Conservation (phyloP, 2,113 vertebrate genomes). For the Apeltes quadracus region DNA sequence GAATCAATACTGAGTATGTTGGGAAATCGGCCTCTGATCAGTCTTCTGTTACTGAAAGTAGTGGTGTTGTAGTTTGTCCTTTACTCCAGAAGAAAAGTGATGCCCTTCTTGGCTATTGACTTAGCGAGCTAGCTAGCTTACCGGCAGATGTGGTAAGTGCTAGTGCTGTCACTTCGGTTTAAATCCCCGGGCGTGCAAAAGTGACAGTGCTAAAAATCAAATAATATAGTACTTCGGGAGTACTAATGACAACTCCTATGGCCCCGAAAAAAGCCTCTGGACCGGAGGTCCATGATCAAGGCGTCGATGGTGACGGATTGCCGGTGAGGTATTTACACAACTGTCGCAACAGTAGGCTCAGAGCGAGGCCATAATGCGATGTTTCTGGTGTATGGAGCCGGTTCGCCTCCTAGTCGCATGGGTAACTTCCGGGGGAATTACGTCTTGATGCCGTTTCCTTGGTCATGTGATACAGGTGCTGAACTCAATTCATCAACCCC, state of each 20-base stretch:
- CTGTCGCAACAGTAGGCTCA: constrained; percentile 66
- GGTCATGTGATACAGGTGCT: constrained; percentile 68
- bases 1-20: constrained; percentile 57
- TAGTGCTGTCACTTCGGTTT: constrained; percentile 79
- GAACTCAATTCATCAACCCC: not conserved
- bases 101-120: constrained; percentile 70
- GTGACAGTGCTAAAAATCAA: constrained; percentile 73
- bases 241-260: constrained; percentile 74
- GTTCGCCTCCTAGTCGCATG: constrained; percentile 74
- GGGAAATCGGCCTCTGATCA: constrained; percentile 40
- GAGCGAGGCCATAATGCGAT: constrained; percentile 77
- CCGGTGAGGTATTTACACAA: constrained; percentile 71
- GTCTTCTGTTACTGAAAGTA: constrained; percentile 49
- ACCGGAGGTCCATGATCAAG: constrained; percentile 83
- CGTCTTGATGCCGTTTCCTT: constrained; percentile 51
- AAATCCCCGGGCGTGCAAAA: constrained; percentile 80
- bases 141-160: constrained; percentile 69
- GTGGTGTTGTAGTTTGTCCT: constrained; percentile 61
- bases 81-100: constrained; percentile 66
- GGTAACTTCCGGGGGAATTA: constrained; percentile 79
- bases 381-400: constrained; percentile 71
- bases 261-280: constrained; percentile 76
- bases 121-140: constrained; percentile 67
- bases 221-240: constrained; percentile 73
- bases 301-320: constrained; percentile 85